These are phyloP conservation scores for Aphrophora alni DNA, from an alignment of 2,888 invertebrate genomes.

Conservation along the genomic window DNA sequence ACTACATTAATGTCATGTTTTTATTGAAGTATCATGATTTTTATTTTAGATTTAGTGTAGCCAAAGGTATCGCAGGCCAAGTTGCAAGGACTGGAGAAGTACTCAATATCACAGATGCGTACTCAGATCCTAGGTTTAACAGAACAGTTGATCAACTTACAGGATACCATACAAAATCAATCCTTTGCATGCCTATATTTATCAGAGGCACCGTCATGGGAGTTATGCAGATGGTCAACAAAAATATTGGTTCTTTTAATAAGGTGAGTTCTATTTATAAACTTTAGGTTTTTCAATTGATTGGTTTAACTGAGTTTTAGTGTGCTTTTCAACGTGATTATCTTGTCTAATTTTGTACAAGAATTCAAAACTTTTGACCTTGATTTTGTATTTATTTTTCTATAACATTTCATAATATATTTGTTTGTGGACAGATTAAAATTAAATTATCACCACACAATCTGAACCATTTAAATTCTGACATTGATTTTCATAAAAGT, in stretches of 20 bases:
- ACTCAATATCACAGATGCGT: conserved; percentile 83
- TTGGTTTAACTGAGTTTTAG: too few species aligned
- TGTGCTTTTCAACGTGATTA: background rate
- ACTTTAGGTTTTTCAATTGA: too few species aligned
- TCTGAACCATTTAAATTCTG: too few species aligned
- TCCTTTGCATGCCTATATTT: conserved; percentile 88
- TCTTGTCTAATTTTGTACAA: background rate
- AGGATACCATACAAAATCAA: conserved; percentile 73
- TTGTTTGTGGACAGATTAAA: too few species aligned
- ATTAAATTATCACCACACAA: too few species aligned
- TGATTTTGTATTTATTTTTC: too few species aligned
- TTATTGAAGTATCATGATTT: too few species aligned
- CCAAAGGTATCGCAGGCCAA: conserved; percentile 81
- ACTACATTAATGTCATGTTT: too few species aligned
- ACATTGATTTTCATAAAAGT: too few species aligned
- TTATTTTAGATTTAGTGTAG: conserved; percentile 68
- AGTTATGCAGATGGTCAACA: conserved; percentile 88
- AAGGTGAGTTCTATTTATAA: conserved; percentile 50
- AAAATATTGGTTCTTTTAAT: conserved; percentile 60
- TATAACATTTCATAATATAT: too few species aligned
- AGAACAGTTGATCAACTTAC: conserved; percentile 71
- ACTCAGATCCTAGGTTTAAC: conserved; percentile 78
- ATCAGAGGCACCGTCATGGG: conserved; percentile 79
- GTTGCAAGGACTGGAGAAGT: conserved; percentile 81
- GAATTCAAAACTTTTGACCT: background rate